Evolutionary conservation across 2,888 invertebrate species (phyloP), one percentile per base, ranked within the genome.

Genomic region (Ptilodon capucinus): DNA sequence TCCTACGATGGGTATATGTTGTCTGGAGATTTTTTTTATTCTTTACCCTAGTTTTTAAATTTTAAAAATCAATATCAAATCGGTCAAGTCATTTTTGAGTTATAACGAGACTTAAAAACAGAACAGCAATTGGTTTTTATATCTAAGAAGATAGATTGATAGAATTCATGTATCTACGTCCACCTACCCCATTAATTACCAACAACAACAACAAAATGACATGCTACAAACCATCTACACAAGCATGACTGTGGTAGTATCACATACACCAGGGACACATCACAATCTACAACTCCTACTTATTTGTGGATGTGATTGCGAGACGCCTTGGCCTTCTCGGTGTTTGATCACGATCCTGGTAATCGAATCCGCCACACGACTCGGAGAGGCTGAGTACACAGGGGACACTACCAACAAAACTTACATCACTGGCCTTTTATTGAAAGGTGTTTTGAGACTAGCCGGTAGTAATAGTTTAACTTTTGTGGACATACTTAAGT

Each of bases 271-370:
- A 11, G 35, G 16, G 28, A 32, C 16, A 46, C 32, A 36, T 44
- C 34, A n/a, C 2, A 16, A 6, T 19, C 35, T 4, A 6, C 23
- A 32, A 35, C 46, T 44, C 38, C 35, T 41, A 36, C 18, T 44
- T 52, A 49, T 49, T 38, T 44, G 42, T 50, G 32, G 47, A 49
- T 17, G 42, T 39, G 46, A 59, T 50, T 44, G 38, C 25, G 28
- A 49, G 36, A 13, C 32, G 21, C 39, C 36, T 38, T 39, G 18
- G 43, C 50, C 11, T n/a, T 19, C 47, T 40, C 49, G 39, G 48
- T 70, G 53, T 70, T 70, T 70, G 65, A 53, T 62, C 65, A 62
- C 60, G 65, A 58, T 46, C 57, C 40, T 42, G 19, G 62, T 66
- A 68, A 70, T 70, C 60, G 59, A 68, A 69, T 65, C 51, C 54